Conservation (phyloP, 2,113 vertebrate genomes). For the Paramormyrops kingsleyae region DNA sequence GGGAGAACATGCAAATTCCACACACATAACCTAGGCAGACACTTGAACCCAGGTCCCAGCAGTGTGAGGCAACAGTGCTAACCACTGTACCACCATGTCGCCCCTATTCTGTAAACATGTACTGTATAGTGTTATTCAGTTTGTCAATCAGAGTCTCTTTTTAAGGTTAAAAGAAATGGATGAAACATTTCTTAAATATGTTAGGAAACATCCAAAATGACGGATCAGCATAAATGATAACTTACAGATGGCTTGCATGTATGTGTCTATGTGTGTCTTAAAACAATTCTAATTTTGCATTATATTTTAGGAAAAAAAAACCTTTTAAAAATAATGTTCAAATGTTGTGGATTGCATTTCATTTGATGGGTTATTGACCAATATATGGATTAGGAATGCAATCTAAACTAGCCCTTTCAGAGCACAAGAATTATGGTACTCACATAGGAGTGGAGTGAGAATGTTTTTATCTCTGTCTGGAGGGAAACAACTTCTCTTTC, state of each 20-base stretch:
- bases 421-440: constrained; percentile 11
- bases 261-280: background rate
- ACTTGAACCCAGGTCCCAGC: no score
- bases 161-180: background rate
- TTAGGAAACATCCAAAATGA: background rate
- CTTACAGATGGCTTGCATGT: background rate
- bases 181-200: background rate
- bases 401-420: constrained; percentile 17
- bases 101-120: background rate
- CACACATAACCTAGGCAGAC: no score
- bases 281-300: background rate
- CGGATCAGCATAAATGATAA: background rate
- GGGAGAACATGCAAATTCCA: no score
- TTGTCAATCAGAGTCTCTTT: background rate
- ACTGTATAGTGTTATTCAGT: background rate
- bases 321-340: background rate
- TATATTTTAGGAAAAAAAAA: background rate
- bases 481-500: constrained; percentile 24
- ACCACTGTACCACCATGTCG: no score
- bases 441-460: constrained; percentile 35
- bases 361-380: background rate
- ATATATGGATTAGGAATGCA: background rate
- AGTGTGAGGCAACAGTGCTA: no score
- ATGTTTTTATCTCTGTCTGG: constrained; percentile 25
- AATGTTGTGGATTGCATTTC: background rate